Percentiles rank a stretch among this genome's conserved stretches.
These are phyloP conservation scores for Aphis gossypii DNA, from an alignment of 1,140 invertebrate genomes.

Conservation along the genomic window DNA sequence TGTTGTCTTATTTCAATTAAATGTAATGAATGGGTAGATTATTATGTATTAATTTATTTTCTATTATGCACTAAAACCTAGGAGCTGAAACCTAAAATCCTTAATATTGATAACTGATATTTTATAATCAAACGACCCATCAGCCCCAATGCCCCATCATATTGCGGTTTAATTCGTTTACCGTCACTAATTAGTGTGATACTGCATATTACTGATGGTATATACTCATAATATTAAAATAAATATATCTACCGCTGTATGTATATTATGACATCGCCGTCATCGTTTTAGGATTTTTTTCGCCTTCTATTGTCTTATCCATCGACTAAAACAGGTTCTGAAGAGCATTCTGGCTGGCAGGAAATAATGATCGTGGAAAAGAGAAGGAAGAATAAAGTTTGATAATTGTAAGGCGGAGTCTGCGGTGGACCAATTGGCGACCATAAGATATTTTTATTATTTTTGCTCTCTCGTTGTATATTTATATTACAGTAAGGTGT, in stretches of 20 bases:
- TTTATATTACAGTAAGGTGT: not conserved
- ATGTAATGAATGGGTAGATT: no score
- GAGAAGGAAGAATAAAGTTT: slow-evolving; percentile 39
- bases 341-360: not conserved
- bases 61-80: no score
- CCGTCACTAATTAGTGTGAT: not conserved
- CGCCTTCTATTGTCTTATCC: slow-evolving; percentile 19
- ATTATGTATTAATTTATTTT: no score
- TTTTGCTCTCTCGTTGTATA: not conserved
- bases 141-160: no score
- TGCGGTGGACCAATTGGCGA: slow-evolving; percentile 51
- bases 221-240: not conserved
- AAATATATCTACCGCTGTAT: not conserved
- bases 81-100: not conserved
- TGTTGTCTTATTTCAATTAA: no score
- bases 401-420: slow-evolving; percentile 50
- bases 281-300: not conserved
- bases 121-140: not conserved
- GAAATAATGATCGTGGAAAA: slow-evolving; percentile 16
- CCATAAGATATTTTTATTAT: not conserved
- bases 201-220: not conserved
- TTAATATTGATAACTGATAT: not conserved
- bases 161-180: not conserved
- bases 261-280: not conserved
- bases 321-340: slow-evolving; percentile 9